A percentile compares a stretch with the other conserved stretches of the same genome.
Conservation (phyloP, 1,140 invertebrate species). For the Philotrypesis tridentata region DNA sequence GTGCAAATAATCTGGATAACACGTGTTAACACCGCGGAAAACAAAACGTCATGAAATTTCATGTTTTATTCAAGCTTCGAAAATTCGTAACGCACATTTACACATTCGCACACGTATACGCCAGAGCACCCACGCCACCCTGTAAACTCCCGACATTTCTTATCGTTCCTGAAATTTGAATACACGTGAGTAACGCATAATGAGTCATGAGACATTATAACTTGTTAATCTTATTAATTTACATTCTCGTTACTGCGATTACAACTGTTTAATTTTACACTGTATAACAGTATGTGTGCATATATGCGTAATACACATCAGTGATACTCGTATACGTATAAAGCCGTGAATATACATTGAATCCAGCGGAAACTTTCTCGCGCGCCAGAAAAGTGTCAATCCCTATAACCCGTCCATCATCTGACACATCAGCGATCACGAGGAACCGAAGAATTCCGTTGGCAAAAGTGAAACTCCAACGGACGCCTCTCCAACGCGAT, state of each 20-base stretch:
- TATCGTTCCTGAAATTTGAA: neutral
- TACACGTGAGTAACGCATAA: too few relatives aligned
- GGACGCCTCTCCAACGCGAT: neutral
- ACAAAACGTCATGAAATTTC: neutral
- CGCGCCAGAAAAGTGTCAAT: neutral
- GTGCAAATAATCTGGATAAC: neutral
- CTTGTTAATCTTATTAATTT: too few relatives aligned
- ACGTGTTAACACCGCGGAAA: neutral
- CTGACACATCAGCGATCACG: neutral
- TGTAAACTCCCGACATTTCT: neutral
- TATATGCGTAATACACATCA: too few relatives aligned
- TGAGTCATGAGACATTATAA: too few relatives aligned
- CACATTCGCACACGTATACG: too few relatives aligned
- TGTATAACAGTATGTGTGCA: too few relatives aligned
- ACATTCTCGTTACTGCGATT: too few relatives aligned
- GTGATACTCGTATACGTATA: too few relatives aligned
- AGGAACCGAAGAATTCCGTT: neutral
- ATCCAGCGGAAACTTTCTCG: neutral
- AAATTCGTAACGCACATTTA: neutral
- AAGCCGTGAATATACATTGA: too few relatives aligned
- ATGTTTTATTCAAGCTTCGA: neutral
- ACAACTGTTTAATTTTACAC: too few relatives aligned
- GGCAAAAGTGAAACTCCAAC: neutral
- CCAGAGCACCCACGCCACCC: too few relatives aligned
- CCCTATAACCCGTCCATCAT: neutral